Evolutionary conservation across 2,888 invertebrate species (phyloP), one percentile per base, ranked within the genome.

Genomic region (Lasioglossum oenotherae): DNA sequence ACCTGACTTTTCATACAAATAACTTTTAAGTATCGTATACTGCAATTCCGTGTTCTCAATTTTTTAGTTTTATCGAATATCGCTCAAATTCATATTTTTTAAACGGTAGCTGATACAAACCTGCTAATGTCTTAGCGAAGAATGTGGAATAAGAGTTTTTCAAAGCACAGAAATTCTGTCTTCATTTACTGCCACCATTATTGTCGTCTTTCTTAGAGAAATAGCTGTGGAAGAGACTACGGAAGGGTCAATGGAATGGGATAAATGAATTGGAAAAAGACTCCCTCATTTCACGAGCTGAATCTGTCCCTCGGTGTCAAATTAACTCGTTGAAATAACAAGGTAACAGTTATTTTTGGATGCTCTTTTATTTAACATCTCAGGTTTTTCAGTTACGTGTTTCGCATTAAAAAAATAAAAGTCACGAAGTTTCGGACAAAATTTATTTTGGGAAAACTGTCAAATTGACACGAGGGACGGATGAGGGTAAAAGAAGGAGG

Each of bases 1-100:
- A 84, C 80, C 44, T 67, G 53, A 31, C 38, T 23, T 73, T 85
- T 81, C 71, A 67, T 83, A 84, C n/a, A 84, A 49, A 16, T 57
- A 46, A 77, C 2, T 38, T 38, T 31, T 49, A 10, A 67, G 73
- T 19, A 73, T 31, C 46, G 46, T 73, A 31, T 53, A 53, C 41
- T 71, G 41, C 38, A 71, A 71, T 41, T n/a, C 23, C 23, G 31
- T 74, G 35, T 31, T 14, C 53, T 74, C 31, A 46, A 74, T n/a
- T 12, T 74, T 73, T 49, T 53, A 31, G 35, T 35, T 35, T 31
- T 74, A 53, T 5, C 23, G 6, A 23, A 74, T 49, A 53, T 35
- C 74, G 35, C 35, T 35, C 49, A 49, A 74, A 35, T 74, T 74
- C 35, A 53, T 74, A 35, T 53, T 74, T 73, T 74, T 31, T 74